Evolutionary conservation across 2,888 invertebrate genomes (phyloP).

Genomic region (Bugula neritina): DNA sequence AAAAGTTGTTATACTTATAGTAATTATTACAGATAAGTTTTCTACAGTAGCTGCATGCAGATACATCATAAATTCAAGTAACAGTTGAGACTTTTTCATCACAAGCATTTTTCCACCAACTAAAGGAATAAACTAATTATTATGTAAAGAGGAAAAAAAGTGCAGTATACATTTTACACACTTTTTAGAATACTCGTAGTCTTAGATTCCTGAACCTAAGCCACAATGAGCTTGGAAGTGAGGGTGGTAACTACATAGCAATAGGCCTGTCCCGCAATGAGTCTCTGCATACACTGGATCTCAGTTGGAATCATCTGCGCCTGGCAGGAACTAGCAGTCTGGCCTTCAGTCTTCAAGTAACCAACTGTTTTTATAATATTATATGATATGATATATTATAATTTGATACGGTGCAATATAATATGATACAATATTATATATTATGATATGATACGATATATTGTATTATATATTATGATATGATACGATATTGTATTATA

Average conservation of each 20-base stretch:
- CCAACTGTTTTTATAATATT: background rate
- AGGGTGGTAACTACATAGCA: slow-evolving; percentile 29
- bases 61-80: too few relatives aligned
- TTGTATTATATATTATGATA: background rate
- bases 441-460: background rate
- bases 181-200: slow-evolving; percentile 30
- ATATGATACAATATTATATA: background rate
- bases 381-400: background rate
- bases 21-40: too few relatives aligned
- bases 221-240: slow-evolving; percentile 30
- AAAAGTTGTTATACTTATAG: too few relatives aligned
- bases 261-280: slow-evolving; percentile 29
- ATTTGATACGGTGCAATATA: background rate
- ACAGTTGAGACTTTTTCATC: too few relatives aligned
- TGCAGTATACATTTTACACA: too few relatives aligned
- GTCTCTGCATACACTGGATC: slow-evolving; percentile 29
- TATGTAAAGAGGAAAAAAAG: too few relatives aligned
- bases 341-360: slow-evolving; percentile 30
- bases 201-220: slow-evolving; percentile 31
- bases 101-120: too few relatives aligned
- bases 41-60: too few relatives aligned
- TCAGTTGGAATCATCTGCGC: slow-evolving; percentile 33
- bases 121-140: too few relatives aligned
- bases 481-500: background rate
- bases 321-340: slow-evolving; percentile 30